These are phyloP conservation scores for Agapornis canus DNA, from an alignment of 2,797 vertebrate species.

Conservation along the genomic window DNA sequence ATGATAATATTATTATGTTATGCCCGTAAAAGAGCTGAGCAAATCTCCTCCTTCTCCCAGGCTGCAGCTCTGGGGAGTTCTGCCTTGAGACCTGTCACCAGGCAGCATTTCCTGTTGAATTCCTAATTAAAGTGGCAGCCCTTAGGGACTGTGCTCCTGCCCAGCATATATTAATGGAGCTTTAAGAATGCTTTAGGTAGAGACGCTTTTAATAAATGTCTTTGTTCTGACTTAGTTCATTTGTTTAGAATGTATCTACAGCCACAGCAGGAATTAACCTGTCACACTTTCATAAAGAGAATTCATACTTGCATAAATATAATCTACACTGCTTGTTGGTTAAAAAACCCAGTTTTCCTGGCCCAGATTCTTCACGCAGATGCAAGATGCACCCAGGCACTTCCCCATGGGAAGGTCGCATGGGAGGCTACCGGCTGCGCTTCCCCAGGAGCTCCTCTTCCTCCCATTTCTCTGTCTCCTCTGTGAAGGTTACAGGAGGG, in stretches of 20 bases:
- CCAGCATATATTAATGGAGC: not conserved
- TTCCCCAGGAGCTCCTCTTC: not conserved
- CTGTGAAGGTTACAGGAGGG: not conserved
- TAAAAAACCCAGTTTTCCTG: not conserved
- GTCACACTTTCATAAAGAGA: not conserved
- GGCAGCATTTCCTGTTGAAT: slow-evolving; percentile 9
- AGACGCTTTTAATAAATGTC: not conserved
- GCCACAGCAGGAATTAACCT: not conserved
- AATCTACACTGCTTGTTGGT: not conserved
- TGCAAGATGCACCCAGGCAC: not conserved
- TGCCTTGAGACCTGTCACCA: not conserved
- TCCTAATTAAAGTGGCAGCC: slow-evolving; percentile 40
- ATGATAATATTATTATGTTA: not conserved
- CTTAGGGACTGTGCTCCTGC: not conserved
- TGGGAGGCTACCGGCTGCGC: not conserved
- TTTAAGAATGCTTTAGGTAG: not conserved
- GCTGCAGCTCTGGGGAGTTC: not conserved
- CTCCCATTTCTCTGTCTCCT: not conserved
- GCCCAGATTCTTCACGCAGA: not conserved
- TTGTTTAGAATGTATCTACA: not conserved
- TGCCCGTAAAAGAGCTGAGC: not conserved
- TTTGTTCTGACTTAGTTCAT: not conserved
- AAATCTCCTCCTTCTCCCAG: not conserved
- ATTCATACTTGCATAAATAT: not conserved
- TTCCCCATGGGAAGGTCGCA: not conserved